Evolutionary conservation across 2,113 vertebrate species (phyloP), one percentile per base, ranked within the genome.

Genomic region (Phylloscopus trochiloides): DNA sequence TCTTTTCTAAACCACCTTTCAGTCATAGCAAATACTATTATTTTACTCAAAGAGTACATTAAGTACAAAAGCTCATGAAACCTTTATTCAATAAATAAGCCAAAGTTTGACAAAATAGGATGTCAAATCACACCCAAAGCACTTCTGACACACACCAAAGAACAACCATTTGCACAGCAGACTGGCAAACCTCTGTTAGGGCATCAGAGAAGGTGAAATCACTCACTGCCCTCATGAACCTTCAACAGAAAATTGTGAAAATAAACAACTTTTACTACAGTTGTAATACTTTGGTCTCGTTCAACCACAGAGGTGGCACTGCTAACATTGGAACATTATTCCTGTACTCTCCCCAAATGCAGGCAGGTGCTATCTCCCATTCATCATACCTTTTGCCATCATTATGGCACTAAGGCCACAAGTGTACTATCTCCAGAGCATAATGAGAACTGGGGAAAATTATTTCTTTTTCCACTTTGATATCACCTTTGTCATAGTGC

Each of bases 401-500:
- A 87, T 78, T 86, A 76, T 7, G 10, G 73, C 51, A 93, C 90
- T 80, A 88, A 62, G 51, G 90, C 31, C 55, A 68, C 31, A 83
- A 67, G 43, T 61, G 59, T 66, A 34, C 38, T 47, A 73, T 88
- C 79, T 96, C 75, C 70, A 84, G 40, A 79, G 54, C 57, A 84
- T 67, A 94, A 95, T 55, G 29, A 74, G 43, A 88, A 88, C 74
- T n/a, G 51, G 26, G 15, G 67, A 45, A 90, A 95, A 91, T 94
- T 71, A 85, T 92, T 92, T 91, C 68, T 94, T 95, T 92, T 96
- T 76, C 90, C 80, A 92, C 40, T 94, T 74, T 71, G 50, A 32
- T 82, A 94, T 78, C 76, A 92, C 63, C 34, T 94, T 88, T 68
- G 16, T 79, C 89, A 90, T 31, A 88, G 48, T 19, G 79, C 32